Evolutionary conservation across 2,113 vertebrate species (phyloP), one percentile per base, ranked within the genome.

Genomic region (Puma concolor): DNA sequence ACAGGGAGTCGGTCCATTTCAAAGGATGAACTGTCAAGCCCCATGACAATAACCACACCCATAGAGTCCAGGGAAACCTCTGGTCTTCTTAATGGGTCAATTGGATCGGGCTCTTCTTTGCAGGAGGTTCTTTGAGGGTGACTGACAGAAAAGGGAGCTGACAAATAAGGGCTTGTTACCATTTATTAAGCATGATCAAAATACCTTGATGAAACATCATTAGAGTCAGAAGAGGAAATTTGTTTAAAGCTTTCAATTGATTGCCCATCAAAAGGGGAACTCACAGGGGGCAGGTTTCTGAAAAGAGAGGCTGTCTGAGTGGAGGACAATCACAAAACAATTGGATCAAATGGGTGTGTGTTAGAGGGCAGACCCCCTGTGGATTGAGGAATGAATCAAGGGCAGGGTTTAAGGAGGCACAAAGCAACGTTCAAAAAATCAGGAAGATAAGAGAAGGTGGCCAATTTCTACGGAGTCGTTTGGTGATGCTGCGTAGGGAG

Each of bases 11-110:
- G 15, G 17, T 14, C 27, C 5, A 52, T 48, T 33, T 44, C 19
- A 63, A 80, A 66, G 16, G 1, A 64, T n/a, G 14, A 82, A 14
- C 38, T 69, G 36, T 41, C 15, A 93, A 41, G 19, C 4, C 31
- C 29, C 36, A 8, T 36, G 25, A 19, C 5, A 25, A 48, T 31
- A 69, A 16, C 6, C 1, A 12, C 5, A 2, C 9, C 17, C 11
- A 19, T 0, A 72, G 60, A 50, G 5, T 54, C 8, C 8, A 4
- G 27, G 4, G 21, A 16, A 3, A 44, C 27, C 11, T 27, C 36
- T 8, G 1, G 13, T 38, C 33, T 69, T 63, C 19, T 50, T 27
- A 85, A 14, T 41, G 57, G 36, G 10, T n/a, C 17, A 67, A 5
- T 29, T 60, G 10, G 3, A 19, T 14, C 36, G 4, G 4, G 7